These are phyloP conservation scores for Tribolium castaneum DNA, from an alignment of 1,140 invertebrate species.

Conservation along the genomic window DNA sequence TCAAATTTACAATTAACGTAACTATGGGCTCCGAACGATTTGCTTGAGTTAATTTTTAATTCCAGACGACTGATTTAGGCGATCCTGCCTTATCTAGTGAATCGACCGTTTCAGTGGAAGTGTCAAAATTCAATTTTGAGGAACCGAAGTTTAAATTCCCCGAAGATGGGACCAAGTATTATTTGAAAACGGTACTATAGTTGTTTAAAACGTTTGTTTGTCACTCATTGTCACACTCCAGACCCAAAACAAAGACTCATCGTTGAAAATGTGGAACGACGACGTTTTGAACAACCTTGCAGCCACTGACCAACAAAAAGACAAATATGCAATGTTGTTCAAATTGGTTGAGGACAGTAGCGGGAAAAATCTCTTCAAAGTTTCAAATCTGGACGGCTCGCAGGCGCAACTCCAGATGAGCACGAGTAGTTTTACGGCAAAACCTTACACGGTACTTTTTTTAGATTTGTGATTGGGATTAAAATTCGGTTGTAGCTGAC, in stretches of 20 bases:
- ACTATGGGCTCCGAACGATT: conserved; percentile 26
- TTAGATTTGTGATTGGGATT: not conserved
- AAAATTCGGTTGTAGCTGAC: conserved; percentile 15
- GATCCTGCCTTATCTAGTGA: conserved; percentile 59
- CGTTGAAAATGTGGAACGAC: conserved; percentile 51
- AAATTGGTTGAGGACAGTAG: not conserved
- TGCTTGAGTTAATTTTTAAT: conserved; percentile 7
- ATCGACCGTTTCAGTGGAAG: conserved; percentile 63
- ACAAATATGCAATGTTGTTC: conserved; percentile 18
- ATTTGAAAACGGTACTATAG: conserved; percentile 57
- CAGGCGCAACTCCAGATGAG: conserved; percentile 2
- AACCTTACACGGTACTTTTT: conserved; percentile 39
- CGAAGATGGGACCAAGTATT: conserved; percentile 52
- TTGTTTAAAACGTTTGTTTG: not conserved
- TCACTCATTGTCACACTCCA: conserved; percentile 13
- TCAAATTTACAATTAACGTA: conserved; percentile 64
- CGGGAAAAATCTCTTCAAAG: not conserved
- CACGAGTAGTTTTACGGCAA: not conserved
- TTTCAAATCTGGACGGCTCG: not conserved
- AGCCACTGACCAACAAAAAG: conserved; percentile 36
- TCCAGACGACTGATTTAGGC: conserved; percentile 67
- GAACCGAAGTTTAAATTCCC: conserved; percentile 65
- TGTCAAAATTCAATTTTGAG: conserved; percentile 67
- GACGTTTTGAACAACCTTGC: conserved; percentile 39
- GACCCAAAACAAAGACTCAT: conserved; percentile 47